phyloP scores from a whole-genome alignment of 2,113 vertebrate species.

The Ceyx melanurus region DNA sequence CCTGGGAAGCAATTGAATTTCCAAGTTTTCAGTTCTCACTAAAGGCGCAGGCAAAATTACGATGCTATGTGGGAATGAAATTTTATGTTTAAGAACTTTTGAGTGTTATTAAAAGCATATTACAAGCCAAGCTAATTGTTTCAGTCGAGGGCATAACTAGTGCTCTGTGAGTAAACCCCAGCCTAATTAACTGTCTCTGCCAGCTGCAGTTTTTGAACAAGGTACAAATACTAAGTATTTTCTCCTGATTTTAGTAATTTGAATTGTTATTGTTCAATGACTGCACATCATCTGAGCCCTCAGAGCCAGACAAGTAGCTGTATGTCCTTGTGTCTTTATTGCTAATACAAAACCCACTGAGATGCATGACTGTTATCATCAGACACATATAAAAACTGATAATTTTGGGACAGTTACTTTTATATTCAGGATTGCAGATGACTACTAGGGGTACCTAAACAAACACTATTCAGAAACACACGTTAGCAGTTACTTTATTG shows the following conservation, averaged over 20 bases:
- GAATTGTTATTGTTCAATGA: background rate
- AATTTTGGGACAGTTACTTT: background rate
- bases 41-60: background rate
- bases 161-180: background rate
- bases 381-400: background rate
- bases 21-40: background rate
- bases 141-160: background rate
- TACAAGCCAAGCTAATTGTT: background rate
- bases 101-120: background rate
- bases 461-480: background rate
- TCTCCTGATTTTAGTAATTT: slow-evolving; percentile 37
- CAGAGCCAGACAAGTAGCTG: background rate
- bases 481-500: background rate
- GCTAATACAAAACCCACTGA: background rate
- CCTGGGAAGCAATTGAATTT: background rate
- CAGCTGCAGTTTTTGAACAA: slow-evolving; percentile 16
- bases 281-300: background rate
- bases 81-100: background rate
- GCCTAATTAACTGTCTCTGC: background rate
- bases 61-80: background rate
- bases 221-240: background rate
- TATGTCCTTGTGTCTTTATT: background rate
- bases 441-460: background rate
- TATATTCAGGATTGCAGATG: background rate
- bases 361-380: background rate